A percentile compares a stretch with the other conserved stretches of the same genome.
Evolutionary conservation across 2,888 invertebrate species (phyloP).

Genomic region (Agrotis clavis): DNA sequence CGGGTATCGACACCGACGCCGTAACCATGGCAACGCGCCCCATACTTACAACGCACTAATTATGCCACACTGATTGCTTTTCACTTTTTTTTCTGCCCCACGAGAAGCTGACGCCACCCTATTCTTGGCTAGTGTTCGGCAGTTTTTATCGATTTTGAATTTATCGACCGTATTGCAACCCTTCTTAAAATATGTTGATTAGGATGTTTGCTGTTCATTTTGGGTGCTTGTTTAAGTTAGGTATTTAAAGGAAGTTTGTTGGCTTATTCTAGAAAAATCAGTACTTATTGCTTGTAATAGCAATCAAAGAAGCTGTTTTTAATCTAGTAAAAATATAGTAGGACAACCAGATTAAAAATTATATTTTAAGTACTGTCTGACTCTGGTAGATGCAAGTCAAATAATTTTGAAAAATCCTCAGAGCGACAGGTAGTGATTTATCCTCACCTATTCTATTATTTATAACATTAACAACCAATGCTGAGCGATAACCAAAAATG

Average conservation of each 20-base stretch:
- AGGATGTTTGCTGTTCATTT: constrained; percentile 61
- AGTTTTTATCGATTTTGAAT: constrained; percentile 77
- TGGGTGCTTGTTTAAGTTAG: constrained; percentile 31
- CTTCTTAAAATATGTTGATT: constrained; percentile 65
- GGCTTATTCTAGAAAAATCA: background rate
- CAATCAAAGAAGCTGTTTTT: background rate
- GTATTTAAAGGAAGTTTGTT: constrained; percentile 11
- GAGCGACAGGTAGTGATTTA: constrained; percentile 21
- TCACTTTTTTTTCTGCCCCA: constrained; percentile 89
- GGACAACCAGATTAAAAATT: background rate
- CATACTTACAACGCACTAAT: constrained; percentile 91
- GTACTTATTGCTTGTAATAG: background rate
- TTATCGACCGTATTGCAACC: constrained; percentile 69
- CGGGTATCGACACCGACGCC: constrained; percentile 87
- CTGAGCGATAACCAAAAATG: constrained; percentile 55
- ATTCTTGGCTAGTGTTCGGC: constrained; percentile 81
- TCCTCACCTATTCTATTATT: constrained; percentile 35
- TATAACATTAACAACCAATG: constrained; percentile 53
- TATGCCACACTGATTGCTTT: constrained; percentile 91
- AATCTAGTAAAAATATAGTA: background rate
- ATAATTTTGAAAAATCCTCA: background rate
- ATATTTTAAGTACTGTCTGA: background rate
- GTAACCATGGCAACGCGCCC: constrained; percentile 89
- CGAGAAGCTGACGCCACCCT: constrained; percentile 89
- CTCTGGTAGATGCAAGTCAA: background rate